Percentiles rank a stretch among this genome's conserved stretches.
Evolutionary conservation across 2,888 invertebrate species (phyloP).

Genomic region (Microplitis manilae): DNA sequence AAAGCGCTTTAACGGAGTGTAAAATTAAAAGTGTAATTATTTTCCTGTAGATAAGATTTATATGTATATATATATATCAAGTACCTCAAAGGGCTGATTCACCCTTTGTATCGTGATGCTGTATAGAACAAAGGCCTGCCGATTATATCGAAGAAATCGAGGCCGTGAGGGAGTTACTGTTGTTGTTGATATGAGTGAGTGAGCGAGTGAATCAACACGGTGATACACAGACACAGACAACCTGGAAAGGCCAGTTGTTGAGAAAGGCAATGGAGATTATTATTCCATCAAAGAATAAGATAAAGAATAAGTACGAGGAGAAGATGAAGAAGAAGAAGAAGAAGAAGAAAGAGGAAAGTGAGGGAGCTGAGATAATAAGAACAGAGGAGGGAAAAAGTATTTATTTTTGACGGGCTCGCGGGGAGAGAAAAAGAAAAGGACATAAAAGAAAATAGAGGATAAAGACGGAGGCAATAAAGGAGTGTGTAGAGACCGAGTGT

Average conservation of each 20-base stretch:
- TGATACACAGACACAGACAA: background rate
- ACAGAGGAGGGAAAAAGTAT: slow-evolving; percentile 12
- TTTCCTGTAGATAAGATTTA: background rate
- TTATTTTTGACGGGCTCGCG: slow-evolving; percentile 19
- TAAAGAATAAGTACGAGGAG: background rate
- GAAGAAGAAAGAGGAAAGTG: background rate
- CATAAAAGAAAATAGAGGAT: background rate
- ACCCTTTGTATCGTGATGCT: slow-evolving; percentile 15
- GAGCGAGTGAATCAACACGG: slow-evolving; percentile 29
- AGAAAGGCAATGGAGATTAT: slow-evolving; percentile 26
- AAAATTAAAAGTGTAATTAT: background rate
- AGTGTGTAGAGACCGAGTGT: background rate
- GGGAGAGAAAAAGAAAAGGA: too few relatives aligned
- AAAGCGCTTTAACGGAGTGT: background rate
- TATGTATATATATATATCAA: background rate
- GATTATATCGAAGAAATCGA: slow-evolving; percentile 24
- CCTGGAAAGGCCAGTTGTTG: slow-evolving; percentile 21
- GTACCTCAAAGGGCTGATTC: slow-evolving; percentile 23
- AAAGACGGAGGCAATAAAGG: slow-evolving; percentile 2
- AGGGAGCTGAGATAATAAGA: background rate
- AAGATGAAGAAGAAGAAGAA: background rate
- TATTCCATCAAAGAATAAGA: background rate
- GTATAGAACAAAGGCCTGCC: slow-evolving; percentile 27
- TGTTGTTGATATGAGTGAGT: background rate
- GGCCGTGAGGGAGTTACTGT: background rate